phyloP scores from a whole-genome alignment of 2,888 invertebrate genomes.

The Carpatolechia fugitivella region DNA sequence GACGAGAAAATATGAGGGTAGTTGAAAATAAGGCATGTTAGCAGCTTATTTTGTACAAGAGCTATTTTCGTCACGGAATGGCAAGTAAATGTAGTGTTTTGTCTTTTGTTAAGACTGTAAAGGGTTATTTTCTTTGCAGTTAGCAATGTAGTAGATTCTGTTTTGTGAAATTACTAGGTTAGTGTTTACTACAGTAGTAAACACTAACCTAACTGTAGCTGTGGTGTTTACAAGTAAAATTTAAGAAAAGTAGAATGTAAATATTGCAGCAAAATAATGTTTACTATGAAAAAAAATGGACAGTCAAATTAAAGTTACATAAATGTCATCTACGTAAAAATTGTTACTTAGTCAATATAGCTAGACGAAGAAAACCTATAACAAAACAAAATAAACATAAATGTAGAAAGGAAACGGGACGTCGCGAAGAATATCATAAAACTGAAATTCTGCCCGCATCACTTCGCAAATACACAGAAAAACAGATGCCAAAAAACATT shows the following conservation, averaged over 20 bases:
- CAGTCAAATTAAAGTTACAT: too few relatives aligned
- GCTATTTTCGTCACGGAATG: not conserved
- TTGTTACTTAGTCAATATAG: too few relatives aligned
- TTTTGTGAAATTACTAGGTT: not conserved
- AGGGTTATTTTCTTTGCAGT: not conserved
- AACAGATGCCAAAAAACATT: slow-evolving; percentile 12
- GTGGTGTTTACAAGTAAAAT: too few relatives aligned
- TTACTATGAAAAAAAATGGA: too few relatives aligned
- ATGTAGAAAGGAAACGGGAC: not conserved
- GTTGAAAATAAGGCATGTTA: not conserved
- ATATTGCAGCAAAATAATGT: too few relatives aligned
- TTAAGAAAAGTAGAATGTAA: too few relatives aligned
- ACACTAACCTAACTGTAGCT: too few relatives aligned
- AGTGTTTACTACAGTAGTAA: too few relatives aligned
- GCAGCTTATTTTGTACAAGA: not conserved
- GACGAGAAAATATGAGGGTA: not conserved
- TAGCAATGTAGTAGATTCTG: not conserved
- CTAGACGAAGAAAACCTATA: not conserved
- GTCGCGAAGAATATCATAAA: not conserved
- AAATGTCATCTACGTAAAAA: too few relatives aligned
- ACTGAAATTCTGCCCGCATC: not conserved
- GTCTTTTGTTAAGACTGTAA: not conserved
- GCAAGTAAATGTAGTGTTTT: not conserved
- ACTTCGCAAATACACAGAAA: not conserved
- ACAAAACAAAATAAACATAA: not conserved